Conservation (phyloP, 1,140 invertebrate genomes). For the Leguminivora glycinivorella region DNA sequence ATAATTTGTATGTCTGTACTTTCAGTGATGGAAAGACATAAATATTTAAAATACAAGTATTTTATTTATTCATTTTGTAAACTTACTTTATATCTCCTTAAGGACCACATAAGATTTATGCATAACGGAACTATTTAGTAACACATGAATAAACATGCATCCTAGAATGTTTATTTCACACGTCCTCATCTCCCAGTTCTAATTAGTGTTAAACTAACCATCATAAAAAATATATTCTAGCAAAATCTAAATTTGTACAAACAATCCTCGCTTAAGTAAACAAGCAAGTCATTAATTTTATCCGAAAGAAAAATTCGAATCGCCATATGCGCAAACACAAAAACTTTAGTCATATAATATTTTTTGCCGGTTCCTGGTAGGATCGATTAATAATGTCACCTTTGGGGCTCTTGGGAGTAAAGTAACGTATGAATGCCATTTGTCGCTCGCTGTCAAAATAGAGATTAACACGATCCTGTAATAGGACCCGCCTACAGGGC, state of each 20-base stretch:
- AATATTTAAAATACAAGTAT: too few relatives aligned
- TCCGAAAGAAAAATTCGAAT: conserved; percentile 36
- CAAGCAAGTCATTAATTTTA: conserved; percentile 48
- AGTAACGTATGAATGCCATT: conserved; percentile 50
- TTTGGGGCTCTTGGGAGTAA: conserved; percentile 5
- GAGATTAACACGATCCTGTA: conserved; percentile 46
- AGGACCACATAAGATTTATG: too few relatives aligned
- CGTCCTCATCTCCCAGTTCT: background rate
- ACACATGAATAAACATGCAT: too few relatives aligned
- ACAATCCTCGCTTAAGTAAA: conserved; percentile 37
- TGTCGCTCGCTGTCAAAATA: conserved; percentile 66
- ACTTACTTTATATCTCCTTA: too few relatives aligned
- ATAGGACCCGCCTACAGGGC: conserved; percentile 51
- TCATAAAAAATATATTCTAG: conserved; percentile 6
- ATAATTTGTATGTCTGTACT: too few relatives aligned
- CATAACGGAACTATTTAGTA: too few relatives aligned
- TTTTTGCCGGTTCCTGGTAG: conserved; percentile 46
- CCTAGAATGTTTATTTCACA: too few relatives aligned
- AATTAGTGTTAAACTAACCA: background rate
- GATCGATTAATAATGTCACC: conserved; percentile 46
- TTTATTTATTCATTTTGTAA: too few relatives aligned
- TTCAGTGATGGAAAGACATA: too few relatives aligned
- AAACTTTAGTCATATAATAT: conserved; percentile 38
- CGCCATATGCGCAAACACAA: conserved; percentile 42
- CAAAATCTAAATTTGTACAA: conserved; percentile 20